Evolutionary conservation across 2,888 invertebrate genomes (phyloP).

Genomic region (Meiosimyza platycephala): DNA sequence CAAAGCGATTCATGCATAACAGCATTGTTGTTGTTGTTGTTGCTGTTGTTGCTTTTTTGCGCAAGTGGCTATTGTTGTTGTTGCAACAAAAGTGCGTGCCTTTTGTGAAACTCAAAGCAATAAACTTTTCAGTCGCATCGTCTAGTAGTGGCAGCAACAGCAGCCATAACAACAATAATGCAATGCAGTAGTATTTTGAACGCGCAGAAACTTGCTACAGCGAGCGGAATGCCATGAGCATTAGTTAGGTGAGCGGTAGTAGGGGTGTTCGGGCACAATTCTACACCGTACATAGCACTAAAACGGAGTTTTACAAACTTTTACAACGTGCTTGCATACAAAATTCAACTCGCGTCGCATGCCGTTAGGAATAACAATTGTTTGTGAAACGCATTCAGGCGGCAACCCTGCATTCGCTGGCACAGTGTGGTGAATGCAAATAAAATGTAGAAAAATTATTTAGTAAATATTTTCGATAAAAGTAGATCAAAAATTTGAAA

Average conservation of each 20-base stretch:
- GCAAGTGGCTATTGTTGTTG: neutral
- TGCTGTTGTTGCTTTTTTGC: neutral
- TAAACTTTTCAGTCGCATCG: conserved; percentile 9
- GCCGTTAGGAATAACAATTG: conserved; percentile 27
- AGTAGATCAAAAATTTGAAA: too few species aligned
- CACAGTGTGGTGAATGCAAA: neutral
- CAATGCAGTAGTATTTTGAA: too few species aligned
- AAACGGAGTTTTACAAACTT: conserved; percentile 37
- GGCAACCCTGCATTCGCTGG: neutral
- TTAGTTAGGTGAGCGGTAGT: too few species aligned
- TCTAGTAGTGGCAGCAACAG: neutral
- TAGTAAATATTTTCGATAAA: too few species aligned
- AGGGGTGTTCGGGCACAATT: neutral
- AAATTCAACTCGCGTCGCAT: conserved; percentile 27
- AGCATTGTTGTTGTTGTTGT: conserved; percentile 6
- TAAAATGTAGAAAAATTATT: too few species aligned
- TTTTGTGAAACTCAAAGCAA: conserved; percentile 21
- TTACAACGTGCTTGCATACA: conserved; percentile 32
- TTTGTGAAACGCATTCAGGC: conserved; percentile 30
- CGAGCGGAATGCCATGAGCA: neutral
- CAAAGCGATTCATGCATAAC: conserved; percentile 25
- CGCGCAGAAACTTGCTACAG: neutral
- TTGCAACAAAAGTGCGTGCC: conserved; percentile 28
- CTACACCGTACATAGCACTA: neutral
- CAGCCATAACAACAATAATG: conserved; percentile 2